Conservation (phyloP, 2,797 vertebrate species). For the Oceanodroma leucorhoa region DNA sequence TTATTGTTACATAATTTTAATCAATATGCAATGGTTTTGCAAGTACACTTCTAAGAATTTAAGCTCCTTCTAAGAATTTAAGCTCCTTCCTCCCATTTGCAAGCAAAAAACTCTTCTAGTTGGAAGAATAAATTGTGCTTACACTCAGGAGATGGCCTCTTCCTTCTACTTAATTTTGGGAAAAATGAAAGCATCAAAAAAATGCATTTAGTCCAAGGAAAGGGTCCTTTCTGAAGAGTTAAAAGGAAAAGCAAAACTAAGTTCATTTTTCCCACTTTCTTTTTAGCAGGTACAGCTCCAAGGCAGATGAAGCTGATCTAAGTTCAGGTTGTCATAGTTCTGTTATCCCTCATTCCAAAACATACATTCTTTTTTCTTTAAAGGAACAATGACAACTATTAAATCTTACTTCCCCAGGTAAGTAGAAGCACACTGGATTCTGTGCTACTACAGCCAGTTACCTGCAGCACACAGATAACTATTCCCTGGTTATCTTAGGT, state of each 20-base stretch:
- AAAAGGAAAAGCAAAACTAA: neutral
- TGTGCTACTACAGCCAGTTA: neutral
- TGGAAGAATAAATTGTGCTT: neutral
- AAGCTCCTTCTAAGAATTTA: neutral
- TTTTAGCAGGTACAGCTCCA: neutral
- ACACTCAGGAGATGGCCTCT: accelerated
- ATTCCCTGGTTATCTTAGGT: neutral
- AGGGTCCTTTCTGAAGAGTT: neutral
- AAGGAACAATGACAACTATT: neutral
- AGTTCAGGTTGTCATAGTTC: neutral
- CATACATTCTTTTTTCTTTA: neutral
- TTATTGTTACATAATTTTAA: neutral
- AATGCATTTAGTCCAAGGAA: neutral
- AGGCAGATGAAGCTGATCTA: neutral
- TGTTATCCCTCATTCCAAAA: neutral
- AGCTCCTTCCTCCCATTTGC: neutral
- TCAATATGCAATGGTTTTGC: neutral
- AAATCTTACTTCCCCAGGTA: neutral
- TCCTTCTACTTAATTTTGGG: neutral
- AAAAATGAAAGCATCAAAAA: neutral
- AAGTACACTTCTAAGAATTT: neutral
- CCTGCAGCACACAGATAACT: neutral
- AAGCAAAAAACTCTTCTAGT: neutral
- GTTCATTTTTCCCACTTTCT: neutral
- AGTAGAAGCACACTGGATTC: neutral